A percentile compares a stretch with the other conserved stretches of the same genome.
phyloP scores from a whole-genome alignment of 2,888 invertebrate genomes.

The Cataglyphis albicans region DNA sequence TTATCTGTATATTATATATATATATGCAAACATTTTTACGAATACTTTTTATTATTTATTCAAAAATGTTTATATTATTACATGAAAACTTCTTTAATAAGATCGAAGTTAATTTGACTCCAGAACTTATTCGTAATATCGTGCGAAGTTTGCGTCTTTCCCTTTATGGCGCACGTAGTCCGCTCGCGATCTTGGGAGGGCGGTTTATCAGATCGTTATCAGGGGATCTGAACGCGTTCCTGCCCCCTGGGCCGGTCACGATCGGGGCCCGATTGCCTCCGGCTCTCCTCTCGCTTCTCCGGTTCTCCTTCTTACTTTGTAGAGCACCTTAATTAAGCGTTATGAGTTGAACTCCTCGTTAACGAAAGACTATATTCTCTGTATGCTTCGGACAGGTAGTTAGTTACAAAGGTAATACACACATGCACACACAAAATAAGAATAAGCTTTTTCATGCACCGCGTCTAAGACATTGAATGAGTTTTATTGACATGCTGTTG shows the following conservation, averaged over 20 bases:
- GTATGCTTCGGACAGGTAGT: constrained; percentile 35
- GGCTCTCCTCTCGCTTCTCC: constrained; percentile 70
- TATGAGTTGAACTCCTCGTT: constrained; percentile 85
- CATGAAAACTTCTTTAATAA: constrained; percentile 26
- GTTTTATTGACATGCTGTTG: constrained; percentile 24
- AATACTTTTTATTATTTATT: constrained; percentile 4
- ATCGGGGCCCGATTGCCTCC: constrained; percentile 77
- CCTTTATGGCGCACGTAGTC: constrained; percentile 46
- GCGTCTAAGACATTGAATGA: constrained; percentile 21
- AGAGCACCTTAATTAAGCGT: constrained; percentile 85
- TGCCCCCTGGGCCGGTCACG: constrained; percentile 84
- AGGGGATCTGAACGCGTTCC: constrained; percentile 85
- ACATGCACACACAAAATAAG: neutral
- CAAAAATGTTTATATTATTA: neutral
- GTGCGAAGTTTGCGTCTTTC: constrained; percentile 57
- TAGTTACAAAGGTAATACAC: constrained; percentile 39
- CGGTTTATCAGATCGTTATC: constrained; percentile 85
- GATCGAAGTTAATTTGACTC: constrained; percentile 30
- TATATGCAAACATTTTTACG: neutral
- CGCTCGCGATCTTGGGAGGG: constrained; percentile 83
- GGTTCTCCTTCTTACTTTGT: constrained; percentile 70
- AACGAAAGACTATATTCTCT: constrained; percentile 76
- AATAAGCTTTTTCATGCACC: neutral
- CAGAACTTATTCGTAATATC: constrained; percentile 32
- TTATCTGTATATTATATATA: neutral